Evolutionary conservation across 2,888 invertebrate species (phyloP), one percentile per base, ranked within the genome.

Genomic region (Synanthedon myopaeformis): DNA sequence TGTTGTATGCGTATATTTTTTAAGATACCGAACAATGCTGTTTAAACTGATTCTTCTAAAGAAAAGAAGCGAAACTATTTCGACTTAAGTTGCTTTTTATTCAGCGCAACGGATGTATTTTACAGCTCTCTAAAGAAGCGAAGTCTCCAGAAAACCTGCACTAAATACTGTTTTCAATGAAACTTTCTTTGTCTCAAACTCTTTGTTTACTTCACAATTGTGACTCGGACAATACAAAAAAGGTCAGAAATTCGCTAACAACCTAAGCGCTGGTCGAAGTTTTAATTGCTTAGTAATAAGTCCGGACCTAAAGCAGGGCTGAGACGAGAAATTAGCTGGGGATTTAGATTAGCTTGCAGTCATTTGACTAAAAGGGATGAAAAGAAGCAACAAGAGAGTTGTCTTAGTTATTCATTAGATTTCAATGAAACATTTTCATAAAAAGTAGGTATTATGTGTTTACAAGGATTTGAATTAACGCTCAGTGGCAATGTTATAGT

Each of bases 231-330:
- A 79, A 81, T 73, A 78, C 74, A 79, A 78, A 82, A 23, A 80
- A 78, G 75, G 74, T 77, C 74, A 72, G 63, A 79, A 80, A 75
- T 75, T 74, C 67, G 66, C 72, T 74, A 78, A 79, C 78, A 76
- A 79, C 72, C 72, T 72, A 70, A 73, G 72, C 69, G 63, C 61
- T 65, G 61, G 67, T 65, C 56, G 64, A 83, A 84, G 81, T 83
- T 86, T 85, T 82, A 84, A 84, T 86, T 83, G 79, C 78, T 76
- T 72, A 61, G 65, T 66, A 74, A 76, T 77, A 77, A 77, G 78
- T 76, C 74, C 66, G 72, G 67, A 68, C 64, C 66, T 66, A 66
- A 59, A 62, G 50, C 61, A 57, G 59, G 57, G 55, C 59, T 54
- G 61, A 57, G 55, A 58, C 58, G 56, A 49, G 41, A 61, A 68